Evolutionary conservation across 2,113 vertebrate species (phyloP), one percentile per base, ranked within the genome.

Genomic region (Mirza zaza): DNA sequence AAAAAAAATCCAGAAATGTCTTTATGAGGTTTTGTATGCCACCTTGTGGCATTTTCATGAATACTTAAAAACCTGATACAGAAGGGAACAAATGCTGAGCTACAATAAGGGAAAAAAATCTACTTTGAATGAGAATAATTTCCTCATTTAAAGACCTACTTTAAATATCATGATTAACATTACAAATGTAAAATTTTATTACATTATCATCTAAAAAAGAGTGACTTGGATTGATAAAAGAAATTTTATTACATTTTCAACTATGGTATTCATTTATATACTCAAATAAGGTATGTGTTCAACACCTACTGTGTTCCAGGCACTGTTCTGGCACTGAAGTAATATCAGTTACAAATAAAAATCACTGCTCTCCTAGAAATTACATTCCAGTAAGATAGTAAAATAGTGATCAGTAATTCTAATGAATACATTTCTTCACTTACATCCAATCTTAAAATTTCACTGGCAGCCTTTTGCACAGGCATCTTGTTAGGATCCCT

Each of bases 11-110:
- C 5, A 81, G 29, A 80, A 92, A 48, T 67, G 1, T 95, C 50
- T 96, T 77, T 68, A 73, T 48, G 59, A 95, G 59, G 70, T 80
- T 97, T 95, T 71, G 34, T 61, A 34, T 93, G 89, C 95, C 91
- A 91, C 61, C 97, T 95, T 81, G 77, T 97, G 96, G 77, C 86
- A 34, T 39, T 97, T 80, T 96, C 29, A 73, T 77, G 83, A 91
- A 90, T 75, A 87, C n/a, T 39, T 85, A 39, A 93, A 81, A 75
- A 57, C 5, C 23, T 4, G 11, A 27, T 86, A 23, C 0, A 45
- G 48, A 93, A 92, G 32, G 75, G 91, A 95, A 52, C 36, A 94
- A 61, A 87, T 67, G 3, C 77, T 77, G 34, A 71, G 20, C 42
- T 92, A 45, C 2, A 86, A 48, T 36, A 67, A 63, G 63, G 17